Percentiles rank a stretch among this genome's conserved stretches.
Evolutionary conservation across 2,888 invertebrate genomes (phyloP).

Genomic region (Willowsia nigromaculata): DNA sequence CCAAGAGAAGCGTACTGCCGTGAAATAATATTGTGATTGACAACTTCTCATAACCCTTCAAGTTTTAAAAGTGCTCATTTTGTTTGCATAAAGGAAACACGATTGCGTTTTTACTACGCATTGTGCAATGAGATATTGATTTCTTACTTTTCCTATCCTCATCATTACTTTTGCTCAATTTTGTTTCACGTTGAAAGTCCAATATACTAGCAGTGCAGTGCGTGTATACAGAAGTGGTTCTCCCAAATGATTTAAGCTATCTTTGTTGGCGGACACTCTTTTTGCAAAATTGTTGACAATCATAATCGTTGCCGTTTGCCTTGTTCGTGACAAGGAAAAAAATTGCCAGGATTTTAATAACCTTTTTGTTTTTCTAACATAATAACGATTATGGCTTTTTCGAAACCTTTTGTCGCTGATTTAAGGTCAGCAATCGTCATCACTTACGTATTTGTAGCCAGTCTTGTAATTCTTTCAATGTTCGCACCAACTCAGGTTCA

Average conservation of each 20-base stretch:
- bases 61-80: background rate
- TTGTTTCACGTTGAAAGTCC: background rate
- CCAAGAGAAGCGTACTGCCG: background rate
- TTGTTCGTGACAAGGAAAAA: slow-evolving; percentile 65
- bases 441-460: slow-evolving; percentile 21
- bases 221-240: no score
- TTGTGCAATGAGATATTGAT: background rate
- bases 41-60: slow-evolving; percentile 21
- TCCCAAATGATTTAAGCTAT: background rate
- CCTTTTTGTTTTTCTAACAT: slow-evolving; percentile 22
- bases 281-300: slow-evolving; percentile 48
- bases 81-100: background rate
- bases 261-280: background rate
- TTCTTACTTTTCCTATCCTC: background rate
- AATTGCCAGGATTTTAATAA: slow-evolving; percentile 22
- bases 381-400: slow-evolving; percentile 52
- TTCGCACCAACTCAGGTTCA: slow-evolving; percentile 49
- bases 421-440: slow-evolving; percentile 30
- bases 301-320: slow-evolving; percentile 38
- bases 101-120: background rate
- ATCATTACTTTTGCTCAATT: background rate
- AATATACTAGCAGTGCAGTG: background rate
- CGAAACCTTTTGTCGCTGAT: slow-evolving; percentile 45
- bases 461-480: slow-evolving; percentile 27
- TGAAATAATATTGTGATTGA: slow-evolving; percentile 29